Conservation (phyloP, 2,797 vertebrate species). For the Hipposideros larvatus region DNA sequence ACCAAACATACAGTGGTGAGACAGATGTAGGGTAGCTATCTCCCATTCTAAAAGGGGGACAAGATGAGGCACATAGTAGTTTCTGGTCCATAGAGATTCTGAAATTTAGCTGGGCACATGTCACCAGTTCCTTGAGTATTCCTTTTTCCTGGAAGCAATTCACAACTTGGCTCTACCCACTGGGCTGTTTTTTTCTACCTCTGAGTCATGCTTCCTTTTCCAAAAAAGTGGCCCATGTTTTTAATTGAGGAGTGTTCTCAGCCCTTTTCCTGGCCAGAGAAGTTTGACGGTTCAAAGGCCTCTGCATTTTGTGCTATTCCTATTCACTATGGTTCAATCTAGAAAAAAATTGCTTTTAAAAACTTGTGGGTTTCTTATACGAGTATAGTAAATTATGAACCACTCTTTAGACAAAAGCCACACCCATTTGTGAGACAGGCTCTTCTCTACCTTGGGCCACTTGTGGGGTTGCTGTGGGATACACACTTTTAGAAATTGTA, state of each 20-base stretch:
- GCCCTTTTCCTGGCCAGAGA: background rate
- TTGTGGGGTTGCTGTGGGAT: background rate
- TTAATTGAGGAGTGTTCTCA: background rate
- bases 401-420: background rate
- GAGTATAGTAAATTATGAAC: background rate
- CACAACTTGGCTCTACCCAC: background rate
- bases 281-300: background rate
- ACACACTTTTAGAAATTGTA: background rate
- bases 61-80: background rate
- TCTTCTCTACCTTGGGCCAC: background rate
- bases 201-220: background rate
- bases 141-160: background rate
- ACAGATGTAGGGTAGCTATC: background rate
- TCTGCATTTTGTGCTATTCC: background rate
- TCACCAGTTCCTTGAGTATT: background rate
- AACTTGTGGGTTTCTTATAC: background rate
- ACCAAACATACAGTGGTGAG: background rate
- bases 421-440: background rate
- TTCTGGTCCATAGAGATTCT: background rate
- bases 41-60: background rate
- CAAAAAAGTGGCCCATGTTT: background rate
- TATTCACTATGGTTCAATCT: background rate
- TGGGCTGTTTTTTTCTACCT: background rate
- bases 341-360: conserved; percentile 12
- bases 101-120: background rate